Percentiles rank a stretch among this genome's conserved stretches.
These are phyloP conservation scores for Rhea americana DNA, from an alignment of 2,113 vertebrate species.

Conservation along the genomic window DNA sequence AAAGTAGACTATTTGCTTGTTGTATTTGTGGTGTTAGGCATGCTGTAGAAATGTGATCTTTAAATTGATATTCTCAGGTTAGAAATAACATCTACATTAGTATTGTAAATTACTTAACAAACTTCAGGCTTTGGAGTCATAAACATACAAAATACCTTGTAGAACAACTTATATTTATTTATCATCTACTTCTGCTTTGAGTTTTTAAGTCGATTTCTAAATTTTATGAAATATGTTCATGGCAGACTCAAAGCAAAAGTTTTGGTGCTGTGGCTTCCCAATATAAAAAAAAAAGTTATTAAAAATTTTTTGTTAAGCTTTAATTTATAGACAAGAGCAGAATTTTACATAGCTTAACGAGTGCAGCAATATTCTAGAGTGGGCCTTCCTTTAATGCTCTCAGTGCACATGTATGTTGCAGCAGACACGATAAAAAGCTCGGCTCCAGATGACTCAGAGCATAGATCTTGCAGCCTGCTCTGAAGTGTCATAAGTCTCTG, in stretches of 20 bases:
- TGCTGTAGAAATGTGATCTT: not conserved
- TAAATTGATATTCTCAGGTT: not conserved
- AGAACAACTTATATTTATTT: not conserved
- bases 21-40: not conserved
- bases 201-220: not conserved
- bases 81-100: not conserved
- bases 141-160: not conserved
- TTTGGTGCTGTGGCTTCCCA: not conserved
- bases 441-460: not conserved
- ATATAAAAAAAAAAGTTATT: not conserved
- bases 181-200: not conserved
- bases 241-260: rapidly evolving
- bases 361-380: not conserved
- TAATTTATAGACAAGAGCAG: not conserved
- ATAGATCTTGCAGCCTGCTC: not conserved
- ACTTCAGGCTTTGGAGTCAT: not conserved
- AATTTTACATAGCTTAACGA: not conserved
- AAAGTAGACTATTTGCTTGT: not conserved
- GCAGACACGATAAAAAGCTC: not conserved
- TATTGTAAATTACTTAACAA: not conserved
- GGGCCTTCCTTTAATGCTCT: not conserved
- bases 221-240: not conserved
- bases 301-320: not conserved
- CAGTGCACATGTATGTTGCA: not conserved
- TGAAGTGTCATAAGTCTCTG: not conserved